Conservation (phyloP, 2,113 vertebrate species). For the Scomber scombrus region DNA sequence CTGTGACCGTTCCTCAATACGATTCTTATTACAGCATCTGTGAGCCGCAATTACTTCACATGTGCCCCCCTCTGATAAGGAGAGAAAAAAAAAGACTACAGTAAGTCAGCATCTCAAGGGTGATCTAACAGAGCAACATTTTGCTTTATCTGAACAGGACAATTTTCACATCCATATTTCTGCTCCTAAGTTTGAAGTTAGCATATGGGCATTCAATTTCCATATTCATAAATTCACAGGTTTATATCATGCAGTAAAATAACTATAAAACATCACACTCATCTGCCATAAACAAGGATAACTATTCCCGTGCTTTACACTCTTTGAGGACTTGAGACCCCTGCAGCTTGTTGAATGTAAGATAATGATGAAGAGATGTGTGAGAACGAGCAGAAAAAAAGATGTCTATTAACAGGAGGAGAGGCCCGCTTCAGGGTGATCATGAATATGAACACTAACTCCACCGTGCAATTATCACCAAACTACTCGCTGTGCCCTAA, state of each 20-base stretch:
- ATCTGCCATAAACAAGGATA: slow-evolving; percentile 62
- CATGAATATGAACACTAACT: slow-evolving; percentile 68
- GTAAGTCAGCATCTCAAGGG: slow-evolving; percentile 33
- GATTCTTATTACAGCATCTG: slow-evolving; percentile 89
- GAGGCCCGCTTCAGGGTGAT: slow-evolving; percentile 66
- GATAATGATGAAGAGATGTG: slow-evolving; percentile 56
- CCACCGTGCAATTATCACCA: slow-evolving; percentile 74
- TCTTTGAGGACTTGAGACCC: slow-evolving; percentile 40
- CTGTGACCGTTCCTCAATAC: slow-evolving; percentile 89
- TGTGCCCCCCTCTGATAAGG: slow-evolving; percentile 85
- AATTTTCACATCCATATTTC: slow-evolving; percentile 1
- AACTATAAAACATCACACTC: slow-evolving; percentile 23
- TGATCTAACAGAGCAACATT: slow-evolving; percentile 25
- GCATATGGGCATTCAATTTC: not conserved
- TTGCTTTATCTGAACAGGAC: not conserved
- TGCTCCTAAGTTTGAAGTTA: not conserved
- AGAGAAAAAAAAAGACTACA: slow-evolving; percentile 13
- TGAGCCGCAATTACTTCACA: slow-evolving; percentile 89
- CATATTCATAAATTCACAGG: slow-evolving; percentile 23
- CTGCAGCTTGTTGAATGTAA: slow-evolving; percentile 56
- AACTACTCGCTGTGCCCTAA: slow-evolving; percentile 58
- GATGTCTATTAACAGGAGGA: slow-evolving; percentile 58
- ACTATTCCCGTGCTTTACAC: slow-evolving; percentile 43
- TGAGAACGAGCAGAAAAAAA: slow-evolving; percentile 51
- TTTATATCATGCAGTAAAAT: slow-evolving; percentile 18